Evolutionary conservation across 2,888 invertebrate genomes (phyloP), one percentile per base, ranked within the genome.

Genomic region (Andrena flavipes): DNA sequence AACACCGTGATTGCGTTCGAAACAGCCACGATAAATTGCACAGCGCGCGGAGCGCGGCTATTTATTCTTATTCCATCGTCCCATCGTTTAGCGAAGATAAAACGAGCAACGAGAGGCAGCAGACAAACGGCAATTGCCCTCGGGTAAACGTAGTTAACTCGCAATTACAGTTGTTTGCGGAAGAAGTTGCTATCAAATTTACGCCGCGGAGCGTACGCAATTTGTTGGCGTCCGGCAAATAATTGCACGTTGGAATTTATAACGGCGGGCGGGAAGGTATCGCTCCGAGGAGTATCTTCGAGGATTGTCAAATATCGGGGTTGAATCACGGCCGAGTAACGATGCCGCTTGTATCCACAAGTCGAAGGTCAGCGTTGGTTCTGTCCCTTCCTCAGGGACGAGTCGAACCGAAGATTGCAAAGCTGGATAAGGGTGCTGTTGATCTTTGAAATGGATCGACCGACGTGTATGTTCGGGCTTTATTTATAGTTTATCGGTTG

Each of bases 401-500:
- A 10, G 29, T 16, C 23, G 48, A 62, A 2, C 4, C 68, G 51
- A 16, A 56, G 70, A 76, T 72, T 23, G 56, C 49, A 56, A 30
- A 72, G 6, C n/a, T n/a, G 5, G 76, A 76, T 74, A 74, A 71
- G 10, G 20, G 42, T n/a, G 56, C 10, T 67, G 69, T 80, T 67
- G 69, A 76, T 80, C 70, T 68, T 59, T 26, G 48, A 20, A 69
- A 73, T 48, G 67, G n/a, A 64, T 64, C 49, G 16, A 13, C 30
- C 51, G 56, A 29, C 13, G 49, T 29, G 35, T 13, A 29, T 48
- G 26, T 56, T 10, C 49, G 23, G 10, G 8, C 54, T 80, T 83
- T 63, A 65, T 80, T 80, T 72, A 72, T 71, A n/a, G 64, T 76
- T 67, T 33, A 51, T 72, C 70, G 42, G 76, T 64, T 64, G 64